Evolutionary conservation across 2,797 vertebrate genomes (phyloP), one percentile per base, ranked within the genome.

Genomic region (Steatocranus sp.): DNA sequence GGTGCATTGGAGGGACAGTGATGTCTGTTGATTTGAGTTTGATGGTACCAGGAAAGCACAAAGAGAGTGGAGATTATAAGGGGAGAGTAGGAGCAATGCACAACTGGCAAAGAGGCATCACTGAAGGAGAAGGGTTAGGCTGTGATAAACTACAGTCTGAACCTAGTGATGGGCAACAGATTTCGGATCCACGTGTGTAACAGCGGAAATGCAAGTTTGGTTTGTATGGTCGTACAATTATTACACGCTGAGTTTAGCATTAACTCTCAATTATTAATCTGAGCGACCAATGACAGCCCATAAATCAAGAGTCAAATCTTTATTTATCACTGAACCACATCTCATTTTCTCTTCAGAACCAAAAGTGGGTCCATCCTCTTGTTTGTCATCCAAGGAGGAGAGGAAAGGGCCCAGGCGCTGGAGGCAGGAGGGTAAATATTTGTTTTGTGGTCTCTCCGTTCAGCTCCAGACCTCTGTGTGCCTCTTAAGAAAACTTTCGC

Each of bases 401-500:
- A 84, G 83, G 76, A 78, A 85, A 85, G 78, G 81, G 78, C 87
- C 87, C 83, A 23, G 83, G 87, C 80, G 17, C 88, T 86, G 90
- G 81, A 88, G 91, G 89, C 80, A 79, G 88, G 58, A 86, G 90
- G 83, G 91, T 94, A 94, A 95, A 95, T 96, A 96, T 95, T 95
- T 94, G 92, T 93, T 93, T 92, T 92, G 91, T 79, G 91, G 91
- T 88, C 93, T 91, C 93, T 90, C 86, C 12, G 88, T 90, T 87
- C 89, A 92, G 91, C 93, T 92, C 87, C 82, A 80, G 92, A 92
- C 94, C 94, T 94, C 91, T 90, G 91, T 89, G 89, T 81, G 90
- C 89, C 93, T 92, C 93, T 92, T 94, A 95, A 94, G 92, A 95
- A 95, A 96, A 94, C 92, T 94, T 94, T 94, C 89, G 88, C 88